These are phyloP conservation scores for Scytalopus superciliaris DNA, from an alignment of 2,113 vertebrate genomes.

Conservation along the genomic window DNA sequence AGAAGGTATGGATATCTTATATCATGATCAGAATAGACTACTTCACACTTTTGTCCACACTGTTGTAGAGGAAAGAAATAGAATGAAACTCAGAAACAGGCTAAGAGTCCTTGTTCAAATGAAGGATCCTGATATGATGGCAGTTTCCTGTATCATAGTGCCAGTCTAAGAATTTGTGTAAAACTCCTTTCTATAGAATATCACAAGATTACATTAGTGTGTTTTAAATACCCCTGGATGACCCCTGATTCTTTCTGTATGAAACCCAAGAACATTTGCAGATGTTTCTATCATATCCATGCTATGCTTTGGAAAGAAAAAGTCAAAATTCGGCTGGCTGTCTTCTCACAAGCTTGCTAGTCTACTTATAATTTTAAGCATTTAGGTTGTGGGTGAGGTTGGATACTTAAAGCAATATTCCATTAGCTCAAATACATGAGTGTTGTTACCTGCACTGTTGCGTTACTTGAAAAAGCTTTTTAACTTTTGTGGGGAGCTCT, in stretches of 20 bases:
- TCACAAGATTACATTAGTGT: not conserved
- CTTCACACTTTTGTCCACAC: not conserved
- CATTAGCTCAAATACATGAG: not conserved
- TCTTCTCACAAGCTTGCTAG: not conserved
- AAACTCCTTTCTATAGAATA: not conserved
- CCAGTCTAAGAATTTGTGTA: not conserved
- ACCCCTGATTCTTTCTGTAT: not conserved
- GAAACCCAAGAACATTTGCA: not conserved
- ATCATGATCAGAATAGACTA: not conserved
- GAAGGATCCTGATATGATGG: not conserved
- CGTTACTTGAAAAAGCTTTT: not conserved
- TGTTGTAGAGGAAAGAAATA: not conserved
- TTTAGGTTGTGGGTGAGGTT: not conserved
- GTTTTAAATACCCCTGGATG: not conserved
- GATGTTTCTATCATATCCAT: not conserved
- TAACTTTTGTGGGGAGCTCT: fast-evolving
- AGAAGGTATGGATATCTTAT: not conserved
- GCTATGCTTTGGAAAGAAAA: not conserved
- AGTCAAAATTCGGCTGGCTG: not conserved
- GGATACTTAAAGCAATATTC: not conserved
- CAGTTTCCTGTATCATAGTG: not conserved
- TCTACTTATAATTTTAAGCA: not conserved
- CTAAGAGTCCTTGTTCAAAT: not conserved
- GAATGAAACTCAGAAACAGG: not conserved
- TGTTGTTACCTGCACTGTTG: not conserved